A percentile compares a stretch with the other conserved stretches of the same genome.
Conservation (phyloP, 2,888 invertebrate genomes). For the Copidosoma aretas region DNA sequence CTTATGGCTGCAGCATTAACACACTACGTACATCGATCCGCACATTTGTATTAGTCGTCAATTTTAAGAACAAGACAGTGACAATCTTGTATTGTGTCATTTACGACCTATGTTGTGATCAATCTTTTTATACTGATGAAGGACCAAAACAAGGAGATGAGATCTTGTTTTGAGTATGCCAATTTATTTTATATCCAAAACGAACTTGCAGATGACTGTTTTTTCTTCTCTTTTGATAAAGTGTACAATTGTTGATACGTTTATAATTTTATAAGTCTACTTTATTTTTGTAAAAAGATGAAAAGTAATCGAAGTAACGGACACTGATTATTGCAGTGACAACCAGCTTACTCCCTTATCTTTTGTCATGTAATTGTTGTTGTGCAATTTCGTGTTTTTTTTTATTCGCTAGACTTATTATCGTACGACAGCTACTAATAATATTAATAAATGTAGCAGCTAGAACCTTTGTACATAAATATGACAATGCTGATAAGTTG, state of each 20-base stretch:
- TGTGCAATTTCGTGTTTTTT: constrained; percentile 31
- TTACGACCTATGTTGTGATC: constrained; percentile 1
- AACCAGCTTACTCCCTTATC: constrained; percentile 16
- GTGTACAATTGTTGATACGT: constrained; percentile 61
- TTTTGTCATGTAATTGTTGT: constrained; percentile 9
- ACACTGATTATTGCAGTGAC: constrained; percentile 12
- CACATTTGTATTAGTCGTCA: constrained; percentile 23
- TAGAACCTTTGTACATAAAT: constrained; percentile 41
- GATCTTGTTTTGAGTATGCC: neutral
- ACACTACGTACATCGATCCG: constrained; percentile 31
- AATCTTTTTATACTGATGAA: constrained; percentile 4
- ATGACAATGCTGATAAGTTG: constrained; percentile 33
- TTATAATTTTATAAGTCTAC: constrained; percentile 55
- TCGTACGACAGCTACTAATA: constrained; percentile 6
- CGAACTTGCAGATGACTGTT: constrained; percentile 27
- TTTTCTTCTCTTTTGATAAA: constrained; percentile 26
- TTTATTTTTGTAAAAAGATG: constrained; percentile 41
- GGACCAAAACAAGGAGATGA: constrained; percentile 9
- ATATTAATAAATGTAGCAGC: constrained; percentile 21
- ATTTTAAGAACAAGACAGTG: constrained; percentile 18
- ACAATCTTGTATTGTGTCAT: constrained; percentile 34
- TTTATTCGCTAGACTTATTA: constrained; percentile 21
- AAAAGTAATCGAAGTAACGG: constrained; percentile 20
- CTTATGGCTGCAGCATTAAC: constrained; percentile 26
- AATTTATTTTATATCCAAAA: constrained; percentile 4